Evolutionary conservation across 2,113 vertebrate genomes (phyloP), one percentile per base, ranked within the genome.

Genomic region (Macrotus californicus): DNA sequence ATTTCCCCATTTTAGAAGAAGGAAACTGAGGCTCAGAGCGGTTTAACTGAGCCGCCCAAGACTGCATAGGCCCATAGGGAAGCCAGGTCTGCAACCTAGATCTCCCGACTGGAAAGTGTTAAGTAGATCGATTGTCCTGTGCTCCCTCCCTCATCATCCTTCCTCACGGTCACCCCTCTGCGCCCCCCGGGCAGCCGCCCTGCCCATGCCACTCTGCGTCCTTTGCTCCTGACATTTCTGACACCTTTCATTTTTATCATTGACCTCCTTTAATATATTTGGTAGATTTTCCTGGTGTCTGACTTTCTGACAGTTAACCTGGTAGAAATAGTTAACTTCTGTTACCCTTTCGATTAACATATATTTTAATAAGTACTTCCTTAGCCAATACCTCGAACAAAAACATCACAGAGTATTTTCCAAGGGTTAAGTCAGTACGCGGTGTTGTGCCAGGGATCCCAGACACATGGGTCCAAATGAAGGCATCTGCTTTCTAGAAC

Each of bases 181-280:
- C 29, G 10, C 61, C 48, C 16, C 14, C 31, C 31, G 0, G 0
- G 16, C 3, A 4, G 16, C 76, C 39, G 18, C 22, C 11, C 0
- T 59, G 80, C 31, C 36, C 5, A 39, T 13, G 6, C 52, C 10
- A 3, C 85, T 31, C 41, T 4, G 34, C 34, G 24, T 84, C 79
- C 43, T 66, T 21, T 24, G 1, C 41, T 54, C 50, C 48, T 13
- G 46, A 43, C 13, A 4, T 22, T 19, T 39, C 7, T 13, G 13
- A 21, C 10, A 7, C 7, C 26, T 61, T 19, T 59, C 7, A 0
- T 29, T 31, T 43, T 61, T 41, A 50, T 26, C 19, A 9, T 54
- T 26, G 29, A 31, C 50, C 39, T 46, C 82, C 29, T 34, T n/a
- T n/a, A n/a, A n/a, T n/a, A n/a, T n/a, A n/a, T n/a, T n/a, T 26